phyloP scores from a whole-genome alignment of 2,113 vertebrate genomes.

The Hippopotamus amphibius region DNA sequence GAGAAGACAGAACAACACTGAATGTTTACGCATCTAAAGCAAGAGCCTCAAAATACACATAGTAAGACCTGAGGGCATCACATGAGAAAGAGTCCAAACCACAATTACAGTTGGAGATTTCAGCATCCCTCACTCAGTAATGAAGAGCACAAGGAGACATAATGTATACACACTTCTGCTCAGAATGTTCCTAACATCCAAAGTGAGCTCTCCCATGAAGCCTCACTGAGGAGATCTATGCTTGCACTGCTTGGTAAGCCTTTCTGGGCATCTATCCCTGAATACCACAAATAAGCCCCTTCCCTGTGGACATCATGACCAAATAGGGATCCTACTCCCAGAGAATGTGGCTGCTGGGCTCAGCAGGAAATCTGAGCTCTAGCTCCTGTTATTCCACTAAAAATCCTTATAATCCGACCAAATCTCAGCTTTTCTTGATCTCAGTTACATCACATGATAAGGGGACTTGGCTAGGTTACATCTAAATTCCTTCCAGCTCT shows the following conservation, averaged over 20 bases:
- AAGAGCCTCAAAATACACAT: neutral
- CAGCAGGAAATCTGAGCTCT: neutral
- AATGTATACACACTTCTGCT: neutral
- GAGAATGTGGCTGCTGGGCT: neutral
- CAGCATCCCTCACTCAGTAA: neutral
- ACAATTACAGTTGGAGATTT: neutral
- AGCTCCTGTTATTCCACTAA: neutral
- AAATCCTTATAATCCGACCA: neutral
- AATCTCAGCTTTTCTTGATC: neutral
- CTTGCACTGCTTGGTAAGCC: neutral
- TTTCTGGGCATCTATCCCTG: neutral
- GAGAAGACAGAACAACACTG: neutral
- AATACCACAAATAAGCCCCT: neutral
- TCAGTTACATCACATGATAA: neutral
- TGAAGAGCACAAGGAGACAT: neutral
- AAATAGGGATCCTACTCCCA: fast-evolving
- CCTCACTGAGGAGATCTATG: neutral
- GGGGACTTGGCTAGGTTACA: neutral
- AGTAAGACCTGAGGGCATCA: neutral
- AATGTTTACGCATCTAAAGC: neutral
- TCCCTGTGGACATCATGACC: fast-evolving
- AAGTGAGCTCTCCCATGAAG: neutral
- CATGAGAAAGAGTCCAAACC: neutral
- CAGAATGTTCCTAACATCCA: neutral
- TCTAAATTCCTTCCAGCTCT: neutral